Evolutionary conservation across 2,797 vertebrate genomes (phyloP).

Genomic region (Brachyalestes nurse): DNA sequence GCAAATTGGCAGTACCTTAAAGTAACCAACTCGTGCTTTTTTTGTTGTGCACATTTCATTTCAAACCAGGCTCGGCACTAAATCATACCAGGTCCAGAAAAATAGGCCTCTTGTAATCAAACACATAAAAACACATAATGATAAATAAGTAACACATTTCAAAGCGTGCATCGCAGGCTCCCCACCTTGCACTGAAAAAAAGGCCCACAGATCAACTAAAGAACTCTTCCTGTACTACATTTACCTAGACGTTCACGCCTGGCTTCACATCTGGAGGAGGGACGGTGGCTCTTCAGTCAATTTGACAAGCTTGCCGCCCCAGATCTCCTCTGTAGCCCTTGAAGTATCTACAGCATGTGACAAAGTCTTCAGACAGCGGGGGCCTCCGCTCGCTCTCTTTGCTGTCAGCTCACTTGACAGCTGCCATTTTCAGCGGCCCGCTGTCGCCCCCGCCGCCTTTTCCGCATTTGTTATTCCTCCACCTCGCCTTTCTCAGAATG

Average conservation of each 20-base stretch:
- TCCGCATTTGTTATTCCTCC: constrained; percentile 62
- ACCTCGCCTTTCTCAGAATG: constrained; percentile 61
- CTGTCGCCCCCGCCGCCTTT: constrained; percentile 48
- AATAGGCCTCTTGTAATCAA: not conserved
- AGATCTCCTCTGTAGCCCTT: constrained; percentile 70
- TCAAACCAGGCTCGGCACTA: not conserved
- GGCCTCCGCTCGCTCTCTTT: constrained; percentile 57
- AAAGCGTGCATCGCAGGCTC: not conserved
- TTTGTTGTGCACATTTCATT: not conserved
- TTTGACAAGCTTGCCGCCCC: constrained; percentile 77
- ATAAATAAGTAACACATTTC: not conserved
- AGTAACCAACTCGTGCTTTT: not conserved
- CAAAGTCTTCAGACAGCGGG: constrained; percentile 72
- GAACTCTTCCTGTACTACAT: constrained; percentile 53
- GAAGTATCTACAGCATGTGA: constrained; percentile 74
- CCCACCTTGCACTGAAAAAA: not conserved
- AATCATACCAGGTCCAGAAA: not conserved
- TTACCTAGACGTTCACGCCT: constrained; percentile 75
- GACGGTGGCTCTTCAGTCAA: constrained; percentile 76
- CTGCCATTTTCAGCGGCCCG: constrained; percentile 76
- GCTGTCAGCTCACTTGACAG: constrained; percentile 78
- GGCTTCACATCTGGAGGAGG: constrained; percentile 61
- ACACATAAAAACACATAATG: no score
- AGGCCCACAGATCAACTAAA: not conserved
- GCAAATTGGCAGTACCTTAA: not conserved